Conservation (phyloP, 2,113 vertebrate species). For the Cynopterus brachyotis region DNA sequence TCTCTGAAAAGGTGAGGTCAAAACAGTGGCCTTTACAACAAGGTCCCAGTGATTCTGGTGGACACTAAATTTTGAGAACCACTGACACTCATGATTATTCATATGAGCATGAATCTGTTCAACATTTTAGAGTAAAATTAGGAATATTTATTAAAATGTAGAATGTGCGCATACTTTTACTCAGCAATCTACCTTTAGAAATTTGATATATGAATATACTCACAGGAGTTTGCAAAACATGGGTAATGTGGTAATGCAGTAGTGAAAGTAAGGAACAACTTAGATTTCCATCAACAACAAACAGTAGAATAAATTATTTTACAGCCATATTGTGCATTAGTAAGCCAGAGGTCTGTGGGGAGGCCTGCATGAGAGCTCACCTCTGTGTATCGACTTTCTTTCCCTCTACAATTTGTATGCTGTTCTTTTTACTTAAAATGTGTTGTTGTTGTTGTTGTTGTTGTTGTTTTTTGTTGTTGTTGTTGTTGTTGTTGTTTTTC, state of each 20-base stretch:
- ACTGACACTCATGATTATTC: not conserved
- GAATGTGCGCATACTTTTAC: not conserved
- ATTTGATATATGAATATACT: not conserved
- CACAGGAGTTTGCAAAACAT: not conserved
- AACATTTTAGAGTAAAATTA: not conserved
- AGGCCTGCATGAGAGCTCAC: not conserved
- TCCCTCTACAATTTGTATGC: not conserved
- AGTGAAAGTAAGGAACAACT: not conserved
- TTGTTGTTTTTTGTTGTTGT: no score
- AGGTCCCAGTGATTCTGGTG: not conserved
- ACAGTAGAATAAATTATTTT: no score
- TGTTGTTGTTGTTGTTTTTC: no score
- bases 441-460: no score
- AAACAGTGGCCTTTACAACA: not conserved
- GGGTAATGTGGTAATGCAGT: not conserved
- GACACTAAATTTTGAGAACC: not conserved
- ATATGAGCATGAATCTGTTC: not conserved
- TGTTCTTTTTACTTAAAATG: not conserved
- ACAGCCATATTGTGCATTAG: not conserved
- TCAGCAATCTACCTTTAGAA: not conserved
- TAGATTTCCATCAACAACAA: not conserved
- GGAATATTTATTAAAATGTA: not conserved
- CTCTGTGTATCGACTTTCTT: not conserved
- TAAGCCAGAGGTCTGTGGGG: not conserved
- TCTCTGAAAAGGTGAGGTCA: not conserved